Conservation (phyloP, 2,888 invertebrate species). For the Tetragnatha montana region DNA sequence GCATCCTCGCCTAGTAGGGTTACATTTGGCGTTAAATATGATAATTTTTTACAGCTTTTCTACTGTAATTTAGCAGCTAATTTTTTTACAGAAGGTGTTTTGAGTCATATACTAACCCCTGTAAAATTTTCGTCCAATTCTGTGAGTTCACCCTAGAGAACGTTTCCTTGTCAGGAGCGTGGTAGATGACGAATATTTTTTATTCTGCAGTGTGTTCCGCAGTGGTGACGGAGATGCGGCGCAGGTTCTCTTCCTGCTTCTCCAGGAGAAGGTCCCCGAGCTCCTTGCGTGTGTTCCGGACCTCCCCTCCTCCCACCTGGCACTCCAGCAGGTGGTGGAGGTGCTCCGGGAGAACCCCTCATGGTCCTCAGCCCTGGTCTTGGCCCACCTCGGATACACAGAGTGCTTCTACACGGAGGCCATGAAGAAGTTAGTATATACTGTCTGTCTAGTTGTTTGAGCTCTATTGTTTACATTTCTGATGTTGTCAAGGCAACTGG, state of each 20-base stretch:
- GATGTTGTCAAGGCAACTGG: too few species aligned
- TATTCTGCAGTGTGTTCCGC: background rate
- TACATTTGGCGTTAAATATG: too few species aligned
- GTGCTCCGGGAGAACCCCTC: constrained; percentile 63
- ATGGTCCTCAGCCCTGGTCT: constrained; percentile 91
- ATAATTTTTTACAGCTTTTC: too few species aligned
- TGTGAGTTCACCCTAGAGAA: background rate
- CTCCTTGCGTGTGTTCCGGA: background rate
- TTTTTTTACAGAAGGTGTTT: too few species aligned
- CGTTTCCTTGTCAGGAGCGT: background rate
- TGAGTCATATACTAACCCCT: too few species aligned
- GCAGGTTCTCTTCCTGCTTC: background rate
- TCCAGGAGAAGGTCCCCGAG: background rate
- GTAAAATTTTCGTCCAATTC: background rate
- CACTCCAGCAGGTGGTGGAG: constrained; percentile 77
- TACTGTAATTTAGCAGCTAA: too few species aligned
- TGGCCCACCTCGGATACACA: constrained; percentile 85
- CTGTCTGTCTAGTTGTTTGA: background rate
- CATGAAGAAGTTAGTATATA: background rate
- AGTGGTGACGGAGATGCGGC: background rate
- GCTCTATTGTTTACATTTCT: background rate
- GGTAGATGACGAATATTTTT: background rate
- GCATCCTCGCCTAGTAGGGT: too few species aligned
- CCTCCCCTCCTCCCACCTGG: background rate
- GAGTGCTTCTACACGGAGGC: constrained; percentile 76